Base-by-base conservation (phyloP, 2,113 vertebrate genomes). In the Rhinolophus ferrumequinum region DNA sequence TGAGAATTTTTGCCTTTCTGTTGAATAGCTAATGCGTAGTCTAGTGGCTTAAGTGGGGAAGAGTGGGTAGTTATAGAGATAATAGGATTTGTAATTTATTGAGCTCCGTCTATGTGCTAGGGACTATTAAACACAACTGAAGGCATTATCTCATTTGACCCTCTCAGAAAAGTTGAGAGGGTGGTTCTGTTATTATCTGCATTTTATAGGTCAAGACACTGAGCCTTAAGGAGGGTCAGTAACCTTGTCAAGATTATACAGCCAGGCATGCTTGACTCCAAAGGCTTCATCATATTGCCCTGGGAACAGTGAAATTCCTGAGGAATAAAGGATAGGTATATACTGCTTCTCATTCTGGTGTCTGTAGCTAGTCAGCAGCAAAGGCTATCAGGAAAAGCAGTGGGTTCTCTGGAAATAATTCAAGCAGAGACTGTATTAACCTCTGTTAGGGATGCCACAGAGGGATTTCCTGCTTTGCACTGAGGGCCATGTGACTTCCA, bases 201-300 rank as follows among this genome's bases (percentile, higher is more conserved):
- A 62, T 85, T 77, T 95, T 94, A 24, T 64, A 81, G 26, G 16
- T 66, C 19, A 87, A 81, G 62, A 93, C 56, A 44, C 35, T 90
- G n/a, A 95, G 66, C 41, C 72, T 72, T 67, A 18, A n/a, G 58
- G 21, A 69, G 44, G 6, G 14, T 79, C 6, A 28, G 28, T 35
- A 64, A 82, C 22, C 28, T 73, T 33, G 19, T 96, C 64, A 93
- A 64, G 38, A 26, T 89, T 33, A 75, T 19, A 70, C 15, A 76
- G 80, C 16, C 33, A 70, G 64, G 84, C 38, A 21, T 81, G 13
- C 64, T 76, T 60, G 30, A 96, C 52, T 75, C 77, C 35, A 83
- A 8, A 80, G 47, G 54, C 50, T 92, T 77, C 21, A 14, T 28
- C 60, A 24, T 58, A 33, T 54, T n/a, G 12, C 41, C 56, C 50